phyloP scores from a whole-genome alignment of 1,140 invertebrate genomes.

The Homarus americanus region DNA sequence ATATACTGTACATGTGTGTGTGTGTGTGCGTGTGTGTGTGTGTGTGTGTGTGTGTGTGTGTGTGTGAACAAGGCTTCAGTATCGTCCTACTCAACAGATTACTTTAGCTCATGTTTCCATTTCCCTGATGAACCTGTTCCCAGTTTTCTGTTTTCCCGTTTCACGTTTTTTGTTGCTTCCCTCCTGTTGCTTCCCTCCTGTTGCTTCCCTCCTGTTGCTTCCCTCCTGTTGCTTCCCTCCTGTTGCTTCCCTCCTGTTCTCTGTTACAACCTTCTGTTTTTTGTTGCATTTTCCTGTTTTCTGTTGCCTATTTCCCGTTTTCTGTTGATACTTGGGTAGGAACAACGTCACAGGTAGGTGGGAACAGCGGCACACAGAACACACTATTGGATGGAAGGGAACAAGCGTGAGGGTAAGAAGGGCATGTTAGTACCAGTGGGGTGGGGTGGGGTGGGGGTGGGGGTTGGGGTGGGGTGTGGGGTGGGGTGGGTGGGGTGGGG shows the following conservation, averaged over 20 bases:
- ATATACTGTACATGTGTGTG: too few species aligned
- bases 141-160: neutral
- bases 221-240: too few species aligned
- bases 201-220: too few species aligned
- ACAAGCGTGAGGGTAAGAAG: neutral
- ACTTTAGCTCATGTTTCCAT: neutral
- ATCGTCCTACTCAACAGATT: neutral
- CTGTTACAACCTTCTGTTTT: too few species aligned
- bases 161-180: neutral
- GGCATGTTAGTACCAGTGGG: too few species aligned
- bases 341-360: too few species aligned
- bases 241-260: too few species aligned
- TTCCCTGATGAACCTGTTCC: neutral
- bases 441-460: neutral
- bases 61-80: neutral
- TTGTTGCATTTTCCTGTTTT: neutral
- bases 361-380: too few species aligned
- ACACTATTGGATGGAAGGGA: too few species aligned
- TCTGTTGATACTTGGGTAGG: too few species aligned
- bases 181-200: too few species aligned
- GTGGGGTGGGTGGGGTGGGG: neutral
- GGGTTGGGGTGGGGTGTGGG: neutral
- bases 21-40: constrained; percentile 3
- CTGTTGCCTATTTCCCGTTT: too few species aligned
- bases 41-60: neutral